Conservation (phyloP, 35 echinoderm and acorn worm species). For the Ophiothrix spiculata region DNA sequence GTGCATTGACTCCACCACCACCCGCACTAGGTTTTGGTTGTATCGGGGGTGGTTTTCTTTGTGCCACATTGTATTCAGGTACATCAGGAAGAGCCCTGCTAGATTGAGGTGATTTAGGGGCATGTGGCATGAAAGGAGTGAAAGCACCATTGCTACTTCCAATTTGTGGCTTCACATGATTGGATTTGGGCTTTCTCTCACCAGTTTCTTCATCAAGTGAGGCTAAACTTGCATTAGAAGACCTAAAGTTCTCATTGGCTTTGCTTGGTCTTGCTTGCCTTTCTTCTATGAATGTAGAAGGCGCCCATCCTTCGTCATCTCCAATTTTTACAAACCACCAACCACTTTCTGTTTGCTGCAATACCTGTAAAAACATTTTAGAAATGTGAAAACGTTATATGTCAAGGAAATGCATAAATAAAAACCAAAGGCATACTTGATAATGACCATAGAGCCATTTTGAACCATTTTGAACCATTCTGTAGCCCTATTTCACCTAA, state of each 20-base stretch:
- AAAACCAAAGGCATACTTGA: no score
- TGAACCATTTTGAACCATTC: no score
- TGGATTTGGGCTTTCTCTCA: not conserved
- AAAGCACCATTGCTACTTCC: constrained; percentile 31
- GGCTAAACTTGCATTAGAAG: not conserved
- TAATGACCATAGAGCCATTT: no score
- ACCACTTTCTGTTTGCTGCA: constrained; percentile 63
- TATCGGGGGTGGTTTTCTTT: no score
- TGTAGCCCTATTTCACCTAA: no score
- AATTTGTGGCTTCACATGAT: not conserved
- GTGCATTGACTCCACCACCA: no score
- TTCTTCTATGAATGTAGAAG: constrained; percentile 66
- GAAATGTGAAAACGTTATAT: no score
- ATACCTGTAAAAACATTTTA: no score
- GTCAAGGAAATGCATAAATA: no score
- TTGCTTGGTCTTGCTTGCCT: not conserved
- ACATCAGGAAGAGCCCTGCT: not conserved
- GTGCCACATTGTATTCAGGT: no score
- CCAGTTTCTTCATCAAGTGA: constrained; percentile 51
- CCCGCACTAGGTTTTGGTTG: no score
- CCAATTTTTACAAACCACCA: constrained; percentile 89
- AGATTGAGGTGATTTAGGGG: not conserved
- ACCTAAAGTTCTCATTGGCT: not conserved
- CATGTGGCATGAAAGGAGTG: not conserved
- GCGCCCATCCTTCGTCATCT: constrained; percentile 85